Evolutionary conservation across 1,140 invertebrate species (phyloP).

Genomic region (Andrena cerasifolii): DNA sequence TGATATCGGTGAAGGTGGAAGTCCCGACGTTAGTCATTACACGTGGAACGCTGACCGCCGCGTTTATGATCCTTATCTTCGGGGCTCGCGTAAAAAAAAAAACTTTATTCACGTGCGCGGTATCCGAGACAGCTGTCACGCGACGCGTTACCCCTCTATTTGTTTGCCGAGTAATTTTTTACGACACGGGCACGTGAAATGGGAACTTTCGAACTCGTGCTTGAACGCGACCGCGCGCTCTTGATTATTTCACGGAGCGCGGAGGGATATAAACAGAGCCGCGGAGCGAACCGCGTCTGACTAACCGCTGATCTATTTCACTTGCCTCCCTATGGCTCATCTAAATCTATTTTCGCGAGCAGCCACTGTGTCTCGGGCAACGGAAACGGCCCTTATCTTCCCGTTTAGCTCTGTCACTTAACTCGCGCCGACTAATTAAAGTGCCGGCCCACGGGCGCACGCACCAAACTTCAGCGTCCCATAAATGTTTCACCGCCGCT

Average conservation of each 20-base stretch:
- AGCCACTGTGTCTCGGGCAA: too few relatives aligned
- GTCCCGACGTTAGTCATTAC: constrained; percentile 36
- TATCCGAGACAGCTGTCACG: constrained; percentile 47
- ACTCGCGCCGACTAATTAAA: too few relatives aligned
- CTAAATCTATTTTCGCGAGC: too few relatives aligned
- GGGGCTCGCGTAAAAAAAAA: neutral
- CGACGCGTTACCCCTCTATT: constrained; percentile 40
- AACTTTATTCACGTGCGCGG: constrained; percentile 39
- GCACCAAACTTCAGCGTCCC: neutral
- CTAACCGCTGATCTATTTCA: too few relatives aligned
- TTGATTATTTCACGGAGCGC: too few relatives aligned
- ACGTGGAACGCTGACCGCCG: constrained; percentile 5
- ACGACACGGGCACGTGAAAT: constrained; percentile 30
- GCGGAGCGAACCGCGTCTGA: too few relatives aligned
- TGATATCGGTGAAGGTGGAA: constrained; percentile 10
- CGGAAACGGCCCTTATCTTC: too few relatives aligned
- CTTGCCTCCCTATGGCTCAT: too few relatives aligned
- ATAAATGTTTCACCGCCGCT: neutral
- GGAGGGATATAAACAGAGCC: too few relatives aligned
- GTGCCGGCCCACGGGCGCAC: neutral
- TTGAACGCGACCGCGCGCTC: constrained; percentile 15
- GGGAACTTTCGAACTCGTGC: neutral
- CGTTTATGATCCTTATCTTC: constrained; percentile 39
- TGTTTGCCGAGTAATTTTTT: constrained; percentile 46
- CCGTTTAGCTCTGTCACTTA: too few relatives aligned